Evolutionary conservation across 2,113 vertebrate genomes (phyloP).

Genomic region (Pionites leucogaster): DNA sequence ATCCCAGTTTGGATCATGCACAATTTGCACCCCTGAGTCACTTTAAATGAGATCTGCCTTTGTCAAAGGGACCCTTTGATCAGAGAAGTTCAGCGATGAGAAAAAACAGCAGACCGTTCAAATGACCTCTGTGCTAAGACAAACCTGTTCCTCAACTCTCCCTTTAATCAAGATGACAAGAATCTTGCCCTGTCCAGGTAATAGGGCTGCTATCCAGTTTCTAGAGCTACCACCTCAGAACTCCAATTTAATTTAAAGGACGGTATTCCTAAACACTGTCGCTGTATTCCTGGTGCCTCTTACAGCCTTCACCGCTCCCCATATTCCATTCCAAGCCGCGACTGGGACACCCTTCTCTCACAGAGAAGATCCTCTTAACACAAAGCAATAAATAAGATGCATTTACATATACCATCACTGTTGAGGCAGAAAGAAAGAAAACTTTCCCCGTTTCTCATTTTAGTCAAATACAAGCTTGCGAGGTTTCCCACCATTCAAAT

Average conservation of each 20-base stretch:
- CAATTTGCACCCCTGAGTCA: not conserved
- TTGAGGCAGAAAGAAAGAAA: not conserved
- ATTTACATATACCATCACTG: not conserved
- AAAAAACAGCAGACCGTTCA: not conserved
- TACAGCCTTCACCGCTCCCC: not conserved
- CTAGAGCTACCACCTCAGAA: not conserved
- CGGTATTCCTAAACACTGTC: not conserved
- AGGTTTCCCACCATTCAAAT: not conserved
- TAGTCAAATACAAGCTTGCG: not conserved
- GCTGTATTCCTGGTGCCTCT: not conserved
- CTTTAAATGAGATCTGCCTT: not conserved
- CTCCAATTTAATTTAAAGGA: fast-evolving
- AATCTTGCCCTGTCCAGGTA: not conserved
- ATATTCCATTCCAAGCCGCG: not conserved
- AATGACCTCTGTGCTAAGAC: not conserved
- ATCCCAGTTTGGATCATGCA: not conserved
- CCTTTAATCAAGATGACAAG: not conserved
- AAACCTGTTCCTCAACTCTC: not conserved
- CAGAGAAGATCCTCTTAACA: not conserved
- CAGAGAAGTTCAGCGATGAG: not conserved
- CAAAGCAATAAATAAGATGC: fast-evolving
- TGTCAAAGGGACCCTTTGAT: not conserved
- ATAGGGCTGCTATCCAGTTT: not conserved
- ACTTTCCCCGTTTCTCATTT: not conserved
- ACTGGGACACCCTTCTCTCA: not conserved